Evolutionary conservation across 1,140 invertebrate genomes (phyloP).

Genomic region (Procambarus clarkii): DNA sequence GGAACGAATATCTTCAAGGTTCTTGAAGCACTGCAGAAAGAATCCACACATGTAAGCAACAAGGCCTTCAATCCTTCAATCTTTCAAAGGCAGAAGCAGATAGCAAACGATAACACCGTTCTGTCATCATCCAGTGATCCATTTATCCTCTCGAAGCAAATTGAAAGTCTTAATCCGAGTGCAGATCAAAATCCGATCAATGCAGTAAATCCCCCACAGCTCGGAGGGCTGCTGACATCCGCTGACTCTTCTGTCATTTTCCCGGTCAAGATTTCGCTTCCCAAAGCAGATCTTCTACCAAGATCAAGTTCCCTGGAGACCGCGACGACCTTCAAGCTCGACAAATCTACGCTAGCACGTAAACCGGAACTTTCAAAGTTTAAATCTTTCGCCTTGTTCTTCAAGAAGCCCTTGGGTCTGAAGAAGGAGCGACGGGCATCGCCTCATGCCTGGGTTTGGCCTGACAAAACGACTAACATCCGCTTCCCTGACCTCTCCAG

Average conservation of each 20-base stretch:
- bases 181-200: background rate
- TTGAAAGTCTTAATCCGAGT: background rate
- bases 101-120: background rate
- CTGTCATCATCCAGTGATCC: background rate
- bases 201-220: background rate
- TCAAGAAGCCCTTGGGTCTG: slow-evolving; percentile 13
- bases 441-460: slow-evolving; percentile 26
- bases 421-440: background rate
- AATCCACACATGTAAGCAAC: background rate
- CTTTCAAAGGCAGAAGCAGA: slow-evolving; percentile 2
- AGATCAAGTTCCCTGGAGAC: background rate
- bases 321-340: background rate
- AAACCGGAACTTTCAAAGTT: background rate
- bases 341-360: background rate
- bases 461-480: background rate
- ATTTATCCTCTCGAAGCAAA: background rate
- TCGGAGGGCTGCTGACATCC: background rate
- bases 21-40: background rate
- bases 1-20: slow-evolving; percentile 11
- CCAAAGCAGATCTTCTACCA: background rate
- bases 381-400: background rate
- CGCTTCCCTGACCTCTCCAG: background rate
- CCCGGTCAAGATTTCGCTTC: background rate
- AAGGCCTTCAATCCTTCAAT: background rate
- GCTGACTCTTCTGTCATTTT: background rate